Evolutionary conservation across 2,888 invertebrate genomes (phyloP), one percentile per base, ranked within the genome.

Genomic region (Diarsia rubi): DNA sequence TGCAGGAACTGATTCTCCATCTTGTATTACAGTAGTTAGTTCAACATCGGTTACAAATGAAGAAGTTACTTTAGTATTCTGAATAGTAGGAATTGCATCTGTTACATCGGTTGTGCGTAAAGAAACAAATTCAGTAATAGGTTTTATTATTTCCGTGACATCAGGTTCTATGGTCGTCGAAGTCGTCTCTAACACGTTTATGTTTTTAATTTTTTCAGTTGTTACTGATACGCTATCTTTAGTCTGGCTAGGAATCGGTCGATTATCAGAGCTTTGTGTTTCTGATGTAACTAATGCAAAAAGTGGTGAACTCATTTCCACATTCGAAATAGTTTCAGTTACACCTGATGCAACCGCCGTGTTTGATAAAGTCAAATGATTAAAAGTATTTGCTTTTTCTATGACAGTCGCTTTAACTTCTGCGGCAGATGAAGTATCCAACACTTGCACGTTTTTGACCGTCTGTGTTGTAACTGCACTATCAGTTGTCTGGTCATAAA

Each of bases 81-180:
- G 37, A 81, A 52, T 52, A 52, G 49, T 65, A 42, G 27, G 37
- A 42, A 52, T 60, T 60, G 27, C 31, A 78, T 42, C 59, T 60
- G 45, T 27, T 14, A 6, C 42, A 14, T 57, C 74, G 0, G 47
- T 47, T 44, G 45, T 74, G 9, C 31, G 44, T n/a, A 42, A 37
- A 63, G 31, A 62, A 69, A 16, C 52, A 64, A 47, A 54, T 31
- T 44, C 44, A 27, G n/a, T 27, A 37, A 19, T 24, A 19, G 27
- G 21, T 37, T 52, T 52, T 1, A 11, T 8, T 42, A 54, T 63
- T 59, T 78, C 79, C 11, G 70, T 83, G 16, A 42, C 24, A 59
- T 45, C 57, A 4, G 19, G 49, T 60, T 77, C 63, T 24, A 16
- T 37, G 12, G 59, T 27, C 0, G 44, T n/a, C 37, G 69, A 63